Conservation (phyloP, 1,140 invertebrate genomes). For the Cherax quadricarinatus region DNA sequence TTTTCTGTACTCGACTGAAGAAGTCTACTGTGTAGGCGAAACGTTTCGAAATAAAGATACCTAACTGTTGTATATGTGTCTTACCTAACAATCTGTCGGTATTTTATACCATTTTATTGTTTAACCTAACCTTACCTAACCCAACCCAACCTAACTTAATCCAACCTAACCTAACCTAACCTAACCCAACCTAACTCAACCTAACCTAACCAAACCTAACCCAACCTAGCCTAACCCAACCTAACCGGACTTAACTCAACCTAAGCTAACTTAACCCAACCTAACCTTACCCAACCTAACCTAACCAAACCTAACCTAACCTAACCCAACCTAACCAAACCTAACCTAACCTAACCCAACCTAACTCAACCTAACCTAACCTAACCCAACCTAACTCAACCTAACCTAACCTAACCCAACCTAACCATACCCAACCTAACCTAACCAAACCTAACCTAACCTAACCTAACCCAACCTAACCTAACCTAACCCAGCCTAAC, state of each 20-base stretch:
- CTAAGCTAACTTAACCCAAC: neutral
- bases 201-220: neutral
- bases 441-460: neutral
- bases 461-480: neutral
- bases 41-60: no score
- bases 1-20: no score
- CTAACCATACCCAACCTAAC: neutral
- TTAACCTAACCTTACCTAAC: neutral
- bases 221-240: neutral
- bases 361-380: neutral
- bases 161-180: neutral
- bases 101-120: neutral
- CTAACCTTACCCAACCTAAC: neutral
- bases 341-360: neutral
- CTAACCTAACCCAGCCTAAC: neutral
- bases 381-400: neutral
- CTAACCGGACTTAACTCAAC: neutral
- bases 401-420: neutral
- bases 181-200: neutral
- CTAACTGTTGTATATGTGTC: no score
- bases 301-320: neutral
- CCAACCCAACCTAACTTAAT: neutral
- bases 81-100: no score
- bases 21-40: no score
- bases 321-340: neutral